Percentiles rank a stretch among this genome's conserved stretches.
Evolutionary conservation across 2,113 vertebrate genomes (phyloP).

Genomic region (Prolemur simus): DNA sequence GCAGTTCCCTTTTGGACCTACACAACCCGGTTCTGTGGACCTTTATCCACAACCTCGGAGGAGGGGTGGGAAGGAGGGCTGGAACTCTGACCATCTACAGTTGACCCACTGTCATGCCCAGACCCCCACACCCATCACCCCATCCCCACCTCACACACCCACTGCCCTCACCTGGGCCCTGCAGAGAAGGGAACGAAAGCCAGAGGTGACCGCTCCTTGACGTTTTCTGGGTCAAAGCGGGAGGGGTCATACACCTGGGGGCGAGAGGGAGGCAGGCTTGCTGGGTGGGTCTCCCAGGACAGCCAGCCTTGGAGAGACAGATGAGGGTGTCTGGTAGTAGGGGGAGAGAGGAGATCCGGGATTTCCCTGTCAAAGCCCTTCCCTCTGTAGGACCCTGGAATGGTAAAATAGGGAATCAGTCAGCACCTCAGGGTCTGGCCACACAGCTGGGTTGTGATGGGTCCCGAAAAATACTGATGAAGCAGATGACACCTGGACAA

Average conservation of each 20-base stretch:
- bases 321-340: slow-evolving; percentile 74
- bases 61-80: background rate
- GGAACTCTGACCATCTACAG: background rate
- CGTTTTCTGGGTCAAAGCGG: slow-evolving; percentile 85
- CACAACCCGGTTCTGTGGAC: background rate
- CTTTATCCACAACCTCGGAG: fast-evolving
- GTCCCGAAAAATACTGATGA: slow-evolving; percentile 92
- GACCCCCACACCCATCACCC: background rate
- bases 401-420: background rate
- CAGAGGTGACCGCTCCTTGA: slow-evolving; percentile 70
- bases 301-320: background rate
- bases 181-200: slow-evolving; percentile 92
- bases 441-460: slow-evolving; percentile 91
- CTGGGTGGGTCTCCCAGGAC: background rate
- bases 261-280: background rate
- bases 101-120: background rate
- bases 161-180: slow-evolving; percentile 87
- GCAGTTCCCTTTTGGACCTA: fast-evolving
- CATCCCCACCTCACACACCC: fast-evolving
- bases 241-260: slow-evolving; percentile 89
- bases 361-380: background rate
- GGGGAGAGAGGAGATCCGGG: slow-evolving; percentile 43
- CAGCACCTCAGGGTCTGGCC: slow-evolving; percentile 90
- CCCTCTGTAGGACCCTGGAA: fast-evolving
- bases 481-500: slow-evolving; percentile 84